Conservation (phyloP, 2,888 invertebrate species). For the Agrilus biguttatus region DNA sequence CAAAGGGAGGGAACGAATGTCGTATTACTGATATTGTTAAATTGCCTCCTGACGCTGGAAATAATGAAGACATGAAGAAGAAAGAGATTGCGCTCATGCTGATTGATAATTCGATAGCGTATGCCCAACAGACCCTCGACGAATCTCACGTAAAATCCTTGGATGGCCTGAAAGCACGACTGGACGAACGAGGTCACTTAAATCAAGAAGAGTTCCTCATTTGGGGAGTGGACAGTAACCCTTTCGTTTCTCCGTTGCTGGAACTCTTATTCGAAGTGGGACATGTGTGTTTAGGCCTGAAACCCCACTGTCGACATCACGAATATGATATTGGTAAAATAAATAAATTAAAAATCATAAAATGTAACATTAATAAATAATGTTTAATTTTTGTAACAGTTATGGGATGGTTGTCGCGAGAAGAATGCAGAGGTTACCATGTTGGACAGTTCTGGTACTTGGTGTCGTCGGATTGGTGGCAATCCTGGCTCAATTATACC, state of each 20-base stretch:
- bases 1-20: no score
- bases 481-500: constrained; percentile 62
- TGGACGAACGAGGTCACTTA: constrained; percentile 28
- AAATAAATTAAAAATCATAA: background rate
- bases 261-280: constrained; percentile 67
- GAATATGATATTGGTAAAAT: constrained; percentile 60
- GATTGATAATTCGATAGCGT: no score
- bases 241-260: constrained; percentile 52
- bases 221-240: constrained; percentile 57
- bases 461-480: constrained; percentile 78
- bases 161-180: constrained; percentile 40
- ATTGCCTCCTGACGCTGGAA: no score
- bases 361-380: background rate
- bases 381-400: constrained; percentile 32
- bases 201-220: constrained; percentile 76
- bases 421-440: constrained; percentile 56
- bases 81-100: no score
- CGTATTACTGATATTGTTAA: no score
- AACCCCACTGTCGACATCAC: constrained; percentile 66
- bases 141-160: constrained; percentile 58
- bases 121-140: constrained; percentile 46
- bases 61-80: no score
- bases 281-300: constrained; percentile 73
- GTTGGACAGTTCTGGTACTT: constrained; percentile 86
- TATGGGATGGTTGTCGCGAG: constrained; percentile 68